Base-by-base conservation (phyloP, 2,888 invertebrate species). In the Drosophila stalkeri region DNA sequence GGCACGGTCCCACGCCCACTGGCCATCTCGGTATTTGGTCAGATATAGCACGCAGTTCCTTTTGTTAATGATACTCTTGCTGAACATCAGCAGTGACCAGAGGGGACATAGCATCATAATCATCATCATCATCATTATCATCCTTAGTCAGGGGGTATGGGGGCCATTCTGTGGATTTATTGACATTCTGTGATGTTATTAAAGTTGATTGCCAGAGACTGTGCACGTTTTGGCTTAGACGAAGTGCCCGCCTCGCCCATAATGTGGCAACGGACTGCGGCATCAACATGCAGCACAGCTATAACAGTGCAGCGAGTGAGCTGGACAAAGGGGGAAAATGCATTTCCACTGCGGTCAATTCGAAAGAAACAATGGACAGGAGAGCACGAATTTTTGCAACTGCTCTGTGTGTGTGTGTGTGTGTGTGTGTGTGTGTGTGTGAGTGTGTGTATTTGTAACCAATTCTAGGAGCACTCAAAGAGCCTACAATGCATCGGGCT, bases 171-270 rank as follows among this genome's bases (percentile, higher is more conserved):
- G 80, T 88, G 91, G 90, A 90, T 90, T 90, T 90, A 90, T 90
- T 91, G 90, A 91, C 90, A 91, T 90, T 90, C 90, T 91, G 90
- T 90, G 90, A 91, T 91, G 90, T 91, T 90, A 90, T 88, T 88
- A 88, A 90, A 88, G 87, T 89, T 90, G 89, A 88, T 88, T 88
- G 87, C 90, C 77, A 86, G 80, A 79, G 81, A 82, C 89, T 82
- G 77, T 74, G 85, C 89, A 85, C 86, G 85, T 85, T 85, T 82
- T 86, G 84, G 84, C 84, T 86, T 81, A 89, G 86, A 76, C 80
- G 56, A 80, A 85, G 81, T 74, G 80, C 80, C 55, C 64, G 76
- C 61, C 68, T 41, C 62, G 43, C 52, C 52, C 68, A 64, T 46
- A 68, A 37, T 52, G 27, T 46, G 37, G 33, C 33, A 39, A 12